Evolutionary conservation across 2,888 invertebrate genomes (phyloP).

Genomic region (Stenolophus ochropezus): DNA sequence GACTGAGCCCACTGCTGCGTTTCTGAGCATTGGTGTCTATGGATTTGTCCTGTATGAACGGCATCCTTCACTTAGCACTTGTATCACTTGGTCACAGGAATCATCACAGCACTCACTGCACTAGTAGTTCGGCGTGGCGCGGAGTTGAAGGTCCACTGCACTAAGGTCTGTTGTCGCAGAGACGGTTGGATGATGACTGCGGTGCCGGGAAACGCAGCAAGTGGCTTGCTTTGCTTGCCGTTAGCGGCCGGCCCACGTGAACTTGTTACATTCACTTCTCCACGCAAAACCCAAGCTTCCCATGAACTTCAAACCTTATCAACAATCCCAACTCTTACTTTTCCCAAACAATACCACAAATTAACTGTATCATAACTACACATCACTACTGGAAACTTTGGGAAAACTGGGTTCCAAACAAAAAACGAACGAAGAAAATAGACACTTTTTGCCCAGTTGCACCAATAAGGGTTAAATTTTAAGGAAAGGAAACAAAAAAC

Average conservation of each 20-base stretch:
- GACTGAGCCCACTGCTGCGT: slow-evolving; percentile 44
- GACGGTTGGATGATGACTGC: slow-evolving; percentile 10
- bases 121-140: too few species aligned
- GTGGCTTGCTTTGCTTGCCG: slow-evolving; percentile 37
- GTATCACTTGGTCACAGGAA: too few species aligned
- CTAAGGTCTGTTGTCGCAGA: background rate
- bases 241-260: slow-evolving; percentile 52
- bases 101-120: background rate
- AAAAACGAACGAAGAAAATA: too few species aligned
- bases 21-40: slow-evolving; percentile 40
- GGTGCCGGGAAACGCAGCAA: slow-evolving; percentile 27
- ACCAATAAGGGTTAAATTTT: too few species aligned
- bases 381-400: too few species aligned
- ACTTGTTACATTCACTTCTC: slow-evolving; percentile 54
- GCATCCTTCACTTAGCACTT: too few species aligned
- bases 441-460: too few species aligned
- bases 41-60: slow-evolving; percentile 43
- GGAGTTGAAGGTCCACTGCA: too few species aligned
- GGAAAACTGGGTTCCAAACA: too few species aligned
- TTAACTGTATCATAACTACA: too few species aligned
- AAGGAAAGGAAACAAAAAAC: too few species aligned
- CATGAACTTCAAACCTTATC: slow-evolving; percentile 22
- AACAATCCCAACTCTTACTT: background rate
- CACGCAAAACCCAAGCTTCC: background rate
- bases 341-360: background rate